Base-by-base conservation (phyloP, 2,888 invertebrate genomes). In the Tetragonula carbonaria region DNA sequence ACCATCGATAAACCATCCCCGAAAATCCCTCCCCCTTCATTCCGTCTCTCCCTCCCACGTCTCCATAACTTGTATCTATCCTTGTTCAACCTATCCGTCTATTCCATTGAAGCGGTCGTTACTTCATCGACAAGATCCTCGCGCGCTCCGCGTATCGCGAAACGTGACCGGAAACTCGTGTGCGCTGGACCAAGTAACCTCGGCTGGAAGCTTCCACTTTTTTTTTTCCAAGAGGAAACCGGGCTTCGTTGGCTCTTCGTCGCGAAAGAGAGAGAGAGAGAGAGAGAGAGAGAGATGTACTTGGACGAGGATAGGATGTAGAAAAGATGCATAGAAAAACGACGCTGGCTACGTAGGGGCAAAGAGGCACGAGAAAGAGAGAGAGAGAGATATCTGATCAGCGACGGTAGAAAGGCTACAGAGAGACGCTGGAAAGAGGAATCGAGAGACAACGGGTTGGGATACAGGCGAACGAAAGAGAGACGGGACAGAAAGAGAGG, bases 151-250 rank as follows among this genome's bases (percentile, higher is more conserved):
- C 78, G 66, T 78, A 77, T 84, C 84, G 79, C 85, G 82, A 83
- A 85, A 85, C 88, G 85, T 81, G 86, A 86, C 91, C 92, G 92
- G 92, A 92, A 92, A 87, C 78, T 82, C 87, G 91, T 91, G 90
- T 86, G 89, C 90, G 91, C 85, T 87, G 90, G 90, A 90, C 91
- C 90, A 87, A 79, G 88, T 77, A 89, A 86, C 86, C 89, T 84
- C 83, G 81, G 82, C 86, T 89, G 91, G 91, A 90, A 90, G 90
- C 91, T 84, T 90, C 90, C 92, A 92, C 89, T 92, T 90, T 91
- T 91, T 8, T 1, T 38, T 45, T 45, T 8, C 45, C 45, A 11
- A 91, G 89, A 92, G 92, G 91, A 91, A 92, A 91, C 79, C 80
- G 68, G 87, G 67, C 83, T 78, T 59, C 74, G 50, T 65, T 85